Evolutionary conservation across 2,888 invertebrate species (phyloP).

Genomic region (Agrilus mali): DNA sequence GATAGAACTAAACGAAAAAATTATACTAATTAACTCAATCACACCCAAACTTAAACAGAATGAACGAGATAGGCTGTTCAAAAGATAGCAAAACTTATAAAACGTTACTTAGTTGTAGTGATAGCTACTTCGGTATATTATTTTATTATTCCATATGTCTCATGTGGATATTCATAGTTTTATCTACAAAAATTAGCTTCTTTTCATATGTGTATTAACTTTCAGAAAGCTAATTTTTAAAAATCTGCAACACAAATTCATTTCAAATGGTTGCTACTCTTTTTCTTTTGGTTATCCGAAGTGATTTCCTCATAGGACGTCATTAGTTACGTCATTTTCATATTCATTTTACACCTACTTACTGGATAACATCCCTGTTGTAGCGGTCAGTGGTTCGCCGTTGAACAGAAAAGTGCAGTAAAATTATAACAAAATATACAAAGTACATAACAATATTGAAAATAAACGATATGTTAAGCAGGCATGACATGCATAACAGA

Average conservation of each 20-base stretch:
- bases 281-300: no score
- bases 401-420: slow-evolving; percentile 54
- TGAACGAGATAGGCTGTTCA: slow-evolving; percentile 10
- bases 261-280: no score
- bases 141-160: no score
- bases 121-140: no score
- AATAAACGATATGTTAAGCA: slow-evolving; percentile 51
- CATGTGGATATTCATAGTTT: no score
- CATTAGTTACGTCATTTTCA: no score
- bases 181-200: no score
- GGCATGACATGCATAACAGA: slow-evolving; percentile 52
- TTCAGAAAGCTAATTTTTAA: no score
- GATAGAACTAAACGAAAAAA: slow-evolving; percentile 19
- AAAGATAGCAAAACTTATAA: neutral
- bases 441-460: slow-evolving; percentile 32
- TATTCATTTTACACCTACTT: slow-evolving; percentile 41
- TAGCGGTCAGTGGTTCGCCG: slow-evolving; percentile 42
- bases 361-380: slow-evolving; percentile 64
- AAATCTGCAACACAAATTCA: no score
- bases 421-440: slow-evolving; percentile 50
- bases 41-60: slow-evolving; percentile 22
- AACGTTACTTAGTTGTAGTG: no score
- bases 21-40: slow-evolving; percentile 27
- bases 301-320: no score
- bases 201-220: no score